Percentiles rank a stretch among this genome's conserved stretches.
Evolutionary conservation across 1,140 invertebrate genomes (phyloP).

Genomic region (Lasioglossum albipes): DNA sequence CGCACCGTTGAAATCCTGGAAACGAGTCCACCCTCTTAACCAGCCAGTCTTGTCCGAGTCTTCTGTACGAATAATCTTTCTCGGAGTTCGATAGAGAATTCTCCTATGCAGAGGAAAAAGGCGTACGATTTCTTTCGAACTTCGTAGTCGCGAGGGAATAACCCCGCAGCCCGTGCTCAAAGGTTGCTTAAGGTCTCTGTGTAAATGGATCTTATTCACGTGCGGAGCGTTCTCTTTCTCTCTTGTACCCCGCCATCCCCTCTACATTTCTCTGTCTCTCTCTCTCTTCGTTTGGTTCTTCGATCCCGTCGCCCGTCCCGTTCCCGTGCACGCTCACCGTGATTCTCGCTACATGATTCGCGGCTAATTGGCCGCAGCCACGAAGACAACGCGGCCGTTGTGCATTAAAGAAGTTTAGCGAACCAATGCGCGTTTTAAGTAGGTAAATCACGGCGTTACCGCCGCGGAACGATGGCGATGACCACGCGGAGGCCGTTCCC

Average conservation of each 20-base stretch:
- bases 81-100: neutral
- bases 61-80: too few relatives aligned
- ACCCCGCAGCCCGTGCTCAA: constrained; percentile 3
- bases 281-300: neutral
- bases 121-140: neutral
- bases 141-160: constrained; percentile 7
- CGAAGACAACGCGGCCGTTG: constrained; percentile 70
- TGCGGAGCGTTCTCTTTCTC: constrained; percentile 45
- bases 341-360: constrained; percentile 68
- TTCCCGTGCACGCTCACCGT: constrained; percentile 20
- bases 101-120: neutral
- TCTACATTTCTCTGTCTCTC: neutral
- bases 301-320: neutral
- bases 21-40: too few relatives aligned
- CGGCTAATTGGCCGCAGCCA: constrained; percentile 73
- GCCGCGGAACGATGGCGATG: neutral
- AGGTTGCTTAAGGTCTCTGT: constrained; percentile 43
- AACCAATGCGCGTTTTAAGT: constrained; percentile 51
- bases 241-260: neutral
- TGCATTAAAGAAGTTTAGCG: constrained; percentile 63
- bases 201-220: constrained; percentile 72
- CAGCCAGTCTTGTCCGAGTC: too few relatives aligned
- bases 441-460: constrained; percentile 58
- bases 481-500: neutral
- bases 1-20: too few relatives aligned